phyloP scores from a whole-genome alignment of 2,888 invertebrate genomes.

The Zele albiditarsus region DNA sequence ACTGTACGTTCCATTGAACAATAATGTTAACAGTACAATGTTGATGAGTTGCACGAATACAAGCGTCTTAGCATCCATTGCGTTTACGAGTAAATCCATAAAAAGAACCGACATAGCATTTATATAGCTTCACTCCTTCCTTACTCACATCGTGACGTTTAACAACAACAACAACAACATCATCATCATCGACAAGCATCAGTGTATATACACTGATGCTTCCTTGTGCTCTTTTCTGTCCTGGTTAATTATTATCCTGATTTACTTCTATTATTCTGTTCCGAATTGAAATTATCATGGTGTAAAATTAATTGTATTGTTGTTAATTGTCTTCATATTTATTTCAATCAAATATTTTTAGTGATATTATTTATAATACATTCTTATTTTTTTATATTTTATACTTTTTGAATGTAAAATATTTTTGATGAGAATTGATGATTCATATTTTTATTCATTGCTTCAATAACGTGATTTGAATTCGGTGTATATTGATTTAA shows the following conservation, averaged over 20 bases:
- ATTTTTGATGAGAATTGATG: no score
- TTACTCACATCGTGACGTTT: neutral
- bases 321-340: no score
- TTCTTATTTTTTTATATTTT: no score
- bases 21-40: constrained; percentile 3
- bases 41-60: constrained; percentile 14
- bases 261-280: neutral
- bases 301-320: no score
- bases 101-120: constrained; percentile 42
- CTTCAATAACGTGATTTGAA: no score
- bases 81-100: constrained; percentile 49
- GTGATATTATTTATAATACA: no score
- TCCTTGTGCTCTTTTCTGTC: neutral
- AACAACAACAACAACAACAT: neutral
- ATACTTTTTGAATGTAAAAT: no score
- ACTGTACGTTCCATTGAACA: constrained; percentile 12
- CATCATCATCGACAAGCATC: neutral
- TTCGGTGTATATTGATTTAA: no score
- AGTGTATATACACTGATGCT: neutral
- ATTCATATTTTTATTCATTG: no score
- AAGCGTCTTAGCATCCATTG: constrained; percentile 47
- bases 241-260: constrained; percentile 13
- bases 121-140: constrained; percentile 42
- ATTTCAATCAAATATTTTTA: no score
- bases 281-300: no score